These are phyloP conservation scores for Champsocephalus gunnari DNA, from an alignment of 2,797 vertebrate genomes.

Conservation along the genomic window DNA sequence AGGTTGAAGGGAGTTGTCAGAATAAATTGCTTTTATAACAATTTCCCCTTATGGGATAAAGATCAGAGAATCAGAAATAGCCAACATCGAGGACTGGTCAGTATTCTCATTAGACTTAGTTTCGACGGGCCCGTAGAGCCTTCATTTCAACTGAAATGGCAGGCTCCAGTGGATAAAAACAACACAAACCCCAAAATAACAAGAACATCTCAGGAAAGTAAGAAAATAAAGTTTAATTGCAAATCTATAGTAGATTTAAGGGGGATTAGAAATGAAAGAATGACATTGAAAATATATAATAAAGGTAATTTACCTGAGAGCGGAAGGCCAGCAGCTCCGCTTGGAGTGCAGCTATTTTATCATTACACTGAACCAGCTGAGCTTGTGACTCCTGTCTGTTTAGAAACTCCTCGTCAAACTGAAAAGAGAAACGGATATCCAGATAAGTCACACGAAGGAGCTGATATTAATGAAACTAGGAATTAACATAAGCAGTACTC, in stretches of 20 bases:
- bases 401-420: constrained; percentile 96
- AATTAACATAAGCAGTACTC: constrained; percentile 7
- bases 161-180: constrained; percentile 56
- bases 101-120: constrained; percentile 87
- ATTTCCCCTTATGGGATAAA: constrained; percentile 88
- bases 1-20: constrained; percentile 74
- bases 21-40: constrained; percentile 88
- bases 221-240: constrained; percentile 35
- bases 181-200: constrained; percentile 40
- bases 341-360: constrained; percentile 91
- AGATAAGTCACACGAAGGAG: constrained; percentile 24
- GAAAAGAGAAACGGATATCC: constrained; percentile 36
- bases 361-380: constrained; percentile 90
- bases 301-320: constrained; percentile 80
- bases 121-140: constrained; percentile 69
- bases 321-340: constrained; percentile 91
- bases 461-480: neutral
- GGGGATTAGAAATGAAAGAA: neutral
- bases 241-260: constrained; percentile 29
- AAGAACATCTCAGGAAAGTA: constrained; percentile 45
- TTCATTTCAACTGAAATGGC: constrained; percentile 62
- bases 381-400: constrained; percentile 93
- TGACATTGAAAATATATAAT: neutral
- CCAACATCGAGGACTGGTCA: constrained; percentile 80
- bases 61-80: constrained; percentile 87